Evolutionary conservation across 2,113 vertebrate genomes (phyloP).

Genomic region (Danio rerio): DNA sequence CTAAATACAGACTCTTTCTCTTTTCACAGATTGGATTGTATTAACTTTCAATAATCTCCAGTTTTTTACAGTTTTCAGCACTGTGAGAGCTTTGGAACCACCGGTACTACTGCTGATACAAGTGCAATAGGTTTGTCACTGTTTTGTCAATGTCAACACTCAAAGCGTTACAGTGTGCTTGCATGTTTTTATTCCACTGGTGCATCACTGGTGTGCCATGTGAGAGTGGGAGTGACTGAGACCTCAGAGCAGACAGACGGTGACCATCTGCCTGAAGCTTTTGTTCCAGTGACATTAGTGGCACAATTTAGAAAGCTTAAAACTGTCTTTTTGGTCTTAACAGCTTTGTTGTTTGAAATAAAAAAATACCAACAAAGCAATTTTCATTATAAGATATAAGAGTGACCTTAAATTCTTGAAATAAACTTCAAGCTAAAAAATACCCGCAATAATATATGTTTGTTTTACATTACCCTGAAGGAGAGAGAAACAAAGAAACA

Average conservation of each 20-base stretch:
- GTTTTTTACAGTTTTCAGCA: neutral
- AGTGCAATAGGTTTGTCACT: neutral
- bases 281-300: neutral
- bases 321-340: neutral
- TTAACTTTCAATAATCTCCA: neutral
- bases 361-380: neutral
- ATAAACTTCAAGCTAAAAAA: neutral
- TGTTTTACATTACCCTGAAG: too few relatives aligned
- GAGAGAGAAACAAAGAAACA: too few relatives aligned
- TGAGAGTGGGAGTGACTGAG: neutral
- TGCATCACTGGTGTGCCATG: neutral
- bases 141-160: neutral
- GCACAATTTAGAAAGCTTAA: too few relatives aligned
- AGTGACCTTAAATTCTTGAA: too few relatives aligned
- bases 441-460: too few relatives aligned
- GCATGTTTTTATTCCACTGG: neutral
- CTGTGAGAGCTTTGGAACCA: neutral
- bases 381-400: neutral
- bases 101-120: neutral
- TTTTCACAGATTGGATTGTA: neutral
- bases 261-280: constrained; percentile 14
- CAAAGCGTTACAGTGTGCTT: neutral
- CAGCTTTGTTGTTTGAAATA: neutral
- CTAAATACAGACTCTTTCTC: neutral
- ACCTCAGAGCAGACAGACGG: neutral